These are phyloP conservation scores for Ochropacha duplaris DNA, from an alignment of 2,888 invertebrate genomes.

Conservation along the genomic window DNA sequence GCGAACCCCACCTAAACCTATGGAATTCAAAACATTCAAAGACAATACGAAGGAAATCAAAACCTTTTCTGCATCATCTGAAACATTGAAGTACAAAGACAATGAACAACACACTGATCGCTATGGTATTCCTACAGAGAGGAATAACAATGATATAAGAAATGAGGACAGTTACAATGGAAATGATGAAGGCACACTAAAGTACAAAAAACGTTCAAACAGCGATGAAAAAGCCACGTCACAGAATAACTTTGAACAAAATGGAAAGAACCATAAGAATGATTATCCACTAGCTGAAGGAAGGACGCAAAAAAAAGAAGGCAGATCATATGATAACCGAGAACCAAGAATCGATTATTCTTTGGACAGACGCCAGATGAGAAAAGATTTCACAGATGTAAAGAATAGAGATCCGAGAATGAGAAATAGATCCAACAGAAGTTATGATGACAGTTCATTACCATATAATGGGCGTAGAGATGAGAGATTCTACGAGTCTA, in stretches of 20 bases:
- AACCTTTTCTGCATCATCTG: slow-evolving; percentile 78
- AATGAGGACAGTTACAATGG: slow-evolving; percentile 68
- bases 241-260: slow-evolving; percentile 55
- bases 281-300: slow-evolving; percentile 71
- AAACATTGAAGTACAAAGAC: slow-evolving; percentile 77
- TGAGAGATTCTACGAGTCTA: slow-evolving; percentile 73
- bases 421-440: slow-evolving; percentile 61
- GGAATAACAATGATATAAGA: slow-evolving; percentile 63
- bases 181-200: slow-evolving; percentile 73
- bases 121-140: slow-evolving; percentile 72
- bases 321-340: slow-evolving; percentile 54
- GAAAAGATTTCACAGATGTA: slow-evolving; percentile 64
- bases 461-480: slow-evolving; percentile 69
- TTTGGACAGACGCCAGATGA: slow-evolving; percentile 65
- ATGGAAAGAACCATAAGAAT: slow-evolving; percentile 57
- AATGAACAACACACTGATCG: slow-evolving; percentile 68
- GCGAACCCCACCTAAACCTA: slow-evolving; percentile 67
- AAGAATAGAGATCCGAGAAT: slow-evolving; percentile 61
- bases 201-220: slow-evolving; percentile 72
- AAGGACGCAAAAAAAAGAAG: slow-evolving; percentile 66
- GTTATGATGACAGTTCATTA: slow-evolving; percentile 75
- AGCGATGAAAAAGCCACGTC: slow-evolving; percentile 69
- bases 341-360: slow-evolving; percentile 77
- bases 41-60: slow-evolving; percentile 77
- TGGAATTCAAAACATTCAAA: slow-evolving; percentile 81